Conservation (phyloP, 1,140 invertebrate species). For the Drosophila nigromelanica region DNA sequence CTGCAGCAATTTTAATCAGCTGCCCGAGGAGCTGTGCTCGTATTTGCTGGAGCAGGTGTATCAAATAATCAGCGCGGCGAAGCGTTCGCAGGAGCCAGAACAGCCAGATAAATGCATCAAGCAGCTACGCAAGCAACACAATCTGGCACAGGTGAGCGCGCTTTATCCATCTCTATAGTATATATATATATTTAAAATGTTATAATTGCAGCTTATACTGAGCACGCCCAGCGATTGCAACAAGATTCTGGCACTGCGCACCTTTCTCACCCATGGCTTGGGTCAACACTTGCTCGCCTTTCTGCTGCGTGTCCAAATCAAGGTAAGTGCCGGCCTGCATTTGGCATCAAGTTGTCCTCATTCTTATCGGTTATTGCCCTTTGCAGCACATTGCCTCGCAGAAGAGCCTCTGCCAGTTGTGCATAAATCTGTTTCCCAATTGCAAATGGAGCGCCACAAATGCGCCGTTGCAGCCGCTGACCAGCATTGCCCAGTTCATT, state of each 20-base stretch:
- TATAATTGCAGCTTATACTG: slow-evolving; percentile 63
- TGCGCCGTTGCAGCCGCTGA: slow-evolving; percentile 36
- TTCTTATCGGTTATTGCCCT: slow-evolving; percentile 1
- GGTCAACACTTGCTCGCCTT: slow-evolving; percentile 76
- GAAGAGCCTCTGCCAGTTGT: slow-evolving; percentile 76
- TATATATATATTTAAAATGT: slow-evolving; percentile 13
- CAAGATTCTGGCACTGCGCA: slow-evolving; percentile 75
- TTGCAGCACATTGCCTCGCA: slow-evolving; percentile 77
- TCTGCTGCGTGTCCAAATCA: slow-evolving; percentile 71
- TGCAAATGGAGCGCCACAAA: slow-evolving; percentile 67
- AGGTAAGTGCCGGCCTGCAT: slow-evolving; percentile 44
- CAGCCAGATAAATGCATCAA: slow-evolving; percentile 63
- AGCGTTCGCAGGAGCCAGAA: slow-evolving; percentile 57
- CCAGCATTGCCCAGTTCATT: slow-evolving; percentile 60
- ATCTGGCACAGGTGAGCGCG: slow-evolving; percentile 66
- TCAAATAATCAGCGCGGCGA: slow-evolving; percentile 75
- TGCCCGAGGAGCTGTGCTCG: slow-evolving; percentile 75
- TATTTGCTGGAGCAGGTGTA: slow-evolving; percentile 74
- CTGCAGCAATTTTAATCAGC: slow-evolving; percentile 70
- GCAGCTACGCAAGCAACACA: slow-evolving; percentile 69
- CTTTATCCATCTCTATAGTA: neutral
- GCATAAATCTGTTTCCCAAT: slow-evolving; percentile 79
- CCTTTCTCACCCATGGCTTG: slow-evolving; percentile 71
- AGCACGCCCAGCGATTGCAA: slow-evolving; percentile 78
- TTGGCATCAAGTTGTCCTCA: neutral